phyloP scores from a whole-genome alignment of 2,797 vertebrate genomes.

The Danio aesculapii region DNA sequence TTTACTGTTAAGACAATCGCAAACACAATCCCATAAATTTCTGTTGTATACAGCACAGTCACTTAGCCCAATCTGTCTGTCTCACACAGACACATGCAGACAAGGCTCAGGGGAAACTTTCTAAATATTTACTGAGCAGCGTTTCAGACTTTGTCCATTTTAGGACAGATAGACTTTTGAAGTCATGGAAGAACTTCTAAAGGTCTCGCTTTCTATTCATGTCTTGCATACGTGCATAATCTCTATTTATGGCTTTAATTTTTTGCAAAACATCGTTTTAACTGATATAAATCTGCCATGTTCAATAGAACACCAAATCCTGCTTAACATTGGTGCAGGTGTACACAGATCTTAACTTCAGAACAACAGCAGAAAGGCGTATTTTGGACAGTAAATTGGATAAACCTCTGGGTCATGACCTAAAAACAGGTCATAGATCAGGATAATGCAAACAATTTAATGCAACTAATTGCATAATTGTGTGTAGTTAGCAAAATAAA shows the following conservation, averaged over 20 bases:
- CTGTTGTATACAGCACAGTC: slow-evolving; percentile 53
- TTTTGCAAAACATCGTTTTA: neutral
- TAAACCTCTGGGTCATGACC: neutral
- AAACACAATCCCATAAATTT: slow-evolving; percentile 45
- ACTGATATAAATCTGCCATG: slow-evolving; percentile 29
- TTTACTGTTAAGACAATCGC: slow-evolving; percentile 43
- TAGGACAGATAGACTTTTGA: slow-evolving; percentile 58
- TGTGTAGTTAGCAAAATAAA: neutral
- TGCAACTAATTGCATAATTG: neutral
- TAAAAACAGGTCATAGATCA: neutral
- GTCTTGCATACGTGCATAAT: slow-evolving; percentile 10
- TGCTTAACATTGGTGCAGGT: slow-evolving; percentile 10
- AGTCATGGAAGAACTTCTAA: slow-evolving; percentile 62
- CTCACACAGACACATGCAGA: slow-evolving; percentile 54
- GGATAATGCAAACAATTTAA: neutral
- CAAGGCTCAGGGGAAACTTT: slow-evolving; percentile 60
- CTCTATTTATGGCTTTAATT: slow-evolving; percentile 28
- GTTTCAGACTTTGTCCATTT: slow-evolving; percentile 66
- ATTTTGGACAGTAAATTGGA: neutral
- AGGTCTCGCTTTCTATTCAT: slow-evolving; percentile 50
- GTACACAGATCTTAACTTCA: slow-evolving; percentile 7
- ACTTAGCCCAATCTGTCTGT: slow-evolving; percentile 52
- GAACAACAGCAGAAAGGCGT: neutral
- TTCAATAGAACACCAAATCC: neutral
- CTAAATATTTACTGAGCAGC: slow-evolving; percentile 72